Evolutionary conservation across 2,797 vertebrate species (phyloP).

Genomic region (Leucoraja ocellata): DNA sequence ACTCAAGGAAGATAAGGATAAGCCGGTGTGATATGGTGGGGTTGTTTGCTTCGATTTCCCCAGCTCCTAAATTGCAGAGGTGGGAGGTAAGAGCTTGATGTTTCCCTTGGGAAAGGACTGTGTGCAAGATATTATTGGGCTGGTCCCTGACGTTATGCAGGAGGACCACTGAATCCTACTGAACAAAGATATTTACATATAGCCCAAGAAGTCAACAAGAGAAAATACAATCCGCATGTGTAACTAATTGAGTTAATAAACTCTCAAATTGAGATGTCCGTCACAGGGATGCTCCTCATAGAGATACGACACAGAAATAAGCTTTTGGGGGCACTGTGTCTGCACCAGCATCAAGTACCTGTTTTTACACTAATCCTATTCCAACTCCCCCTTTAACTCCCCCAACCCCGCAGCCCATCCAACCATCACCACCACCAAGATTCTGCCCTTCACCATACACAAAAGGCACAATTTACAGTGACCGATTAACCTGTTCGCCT

Average conservation of each 20-base stretch:
- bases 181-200: too few species aligned
- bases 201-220: background rate
- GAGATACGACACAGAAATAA: too few species aligned
- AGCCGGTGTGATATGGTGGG: background rate
- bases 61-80: background rate
- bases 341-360: too few species aligned
- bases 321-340: too few species aligned
- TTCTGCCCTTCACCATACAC: too few species aligned
- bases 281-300: background rate
- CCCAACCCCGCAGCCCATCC: too few species aligned
- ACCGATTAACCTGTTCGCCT: too few species aligned
- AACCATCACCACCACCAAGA: too few species aligned
- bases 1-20: background rate
- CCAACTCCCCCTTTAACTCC: too few species aligned
- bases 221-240: background rate
- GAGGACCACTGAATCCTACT: background rate
- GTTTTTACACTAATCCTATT: too few species aligned
- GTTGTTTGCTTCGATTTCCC: background rate
- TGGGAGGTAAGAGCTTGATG: background rate
- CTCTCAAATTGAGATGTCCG: background rate
- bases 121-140: background rate
- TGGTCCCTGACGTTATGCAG: background rate
- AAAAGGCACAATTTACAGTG: too few species aligned
- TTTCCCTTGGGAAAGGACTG: background rate
- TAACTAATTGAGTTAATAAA: background rate